Evolutionary conservation across 2,888 invertebrate species (phyloP), one percentile per base, ranked within the genome.

Genomic region (Lepidochitona cinerea): DNA sequence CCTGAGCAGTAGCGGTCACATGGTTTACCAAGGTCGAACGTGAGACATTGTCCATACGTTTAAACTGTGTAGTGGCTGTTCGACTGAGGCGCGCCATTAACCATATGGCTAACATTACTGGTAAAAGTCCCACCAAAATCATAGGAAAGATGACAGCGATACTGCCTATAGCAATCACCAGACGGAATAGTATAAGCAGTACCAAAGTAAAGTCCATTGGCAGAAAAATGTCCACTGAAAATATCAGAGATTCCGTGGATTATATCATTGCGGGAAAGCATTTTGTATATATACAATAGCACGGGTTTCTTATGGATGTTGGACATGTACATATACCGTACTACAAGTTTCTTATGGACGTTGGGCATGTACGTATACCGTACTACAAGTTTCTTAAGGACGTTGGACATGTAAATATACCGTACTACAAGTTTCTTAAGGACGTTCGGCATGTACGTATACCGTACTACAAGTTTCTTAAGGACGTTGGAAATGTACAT

Each of bases 61-160:
- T 86, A 4, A 86, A 73, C 65, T 86, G 84, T 35, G 85, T 74
- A 41, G 90, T 87, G 0, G 90, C 89, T 4, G 87, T 86, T 35
- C 89, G 79, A 82, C 89, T 89, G 70, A 85, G 83, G 18, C 81
- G 75, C 18, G 88, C 85, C 71, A 88, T 85, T 3, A 89, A 66
- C 18, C 82, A 66, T 74, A 90, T 88, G 12, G 88, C 68, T 35
- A 78, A 72, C 68, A 81, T 81, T 35, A 91, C 78, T 23, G 89
- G 88, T 33, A 89, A 68, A 52, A 83, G 82, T 26, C 85, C 83
- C 29, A 88, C 37, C 53, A 90, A 80, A 74, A 90, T 87, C 37
- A 73, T 73, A 91, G 96, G 96, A 71, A 96, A 96, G 79, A 96
- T 95, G 84, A 93, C 93, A 92, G 94, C 95, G 84, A 97, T 94